These are phyloP conservation scores for Euphydryas editha DNA, from an alignment of 2,888 invertebrate genomes.

Conservation along the genomic window DNA sequence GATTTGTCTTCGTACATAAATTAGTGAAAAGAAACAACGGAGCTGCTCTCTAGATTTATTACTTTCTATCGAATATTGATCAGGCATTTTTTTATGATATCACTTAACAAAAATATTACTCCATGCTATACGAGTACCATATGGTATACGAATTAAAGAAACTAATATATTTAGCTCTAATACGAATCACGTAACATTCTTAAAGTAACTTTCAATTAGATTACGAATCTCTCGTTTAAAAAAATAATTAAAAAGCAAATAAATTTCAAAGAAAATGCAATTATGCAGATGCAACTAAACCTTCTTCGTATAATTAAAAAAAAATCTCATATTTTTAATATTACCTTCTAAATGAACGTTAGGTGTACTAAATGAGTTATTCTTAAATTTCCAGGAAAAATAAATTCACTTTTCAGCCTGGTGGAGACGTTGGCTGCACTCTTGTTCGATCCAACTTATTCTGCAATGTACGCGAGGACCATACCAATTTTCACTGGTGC, in stretches of 20 bases:
- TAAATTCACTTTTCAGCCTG: constrained; percentile 75
- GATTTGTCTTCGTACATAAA: too few relatives aligned
- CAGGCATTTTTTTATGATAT: too few relatives aligned
- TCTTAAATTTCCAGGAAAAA: constrained; percentile 61
- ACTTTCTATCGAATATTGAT: too few relatives aligned
- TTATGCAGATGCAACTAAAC: not conserved
- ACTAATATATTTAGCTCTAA: too few relatives aligned
- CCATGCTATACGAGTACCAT: too few relatives aligned
- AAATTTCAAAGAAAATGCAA: not conserved
- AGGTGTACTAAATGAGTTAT: constrained; percentile 9
- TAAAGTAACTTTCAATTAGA: too few relatives aligned
- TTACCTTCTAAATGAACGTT: constrained; percentile 1
- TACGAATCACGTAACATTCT: too few relatives aligned
- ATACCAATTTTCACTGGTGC: constrained; percentile 62
- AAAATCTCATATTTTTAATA: constrained; percentile 15
- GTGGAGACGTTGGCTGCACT: constrained; percentile 74
- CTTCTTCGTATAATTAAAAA: constrained; percentile 5
- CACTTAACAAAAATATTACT: too few relatives aligned
- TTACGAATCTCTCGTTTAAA: not conserved
- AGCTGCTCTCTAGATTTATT: too few relatives aligned
- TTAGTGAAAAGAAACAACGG: too few relatives aligned
- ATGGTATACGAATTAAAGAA: too few relatives aligned
- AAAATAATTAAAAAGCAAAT: not conserved
- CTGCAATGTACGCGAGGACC: constrained; percentile 63
- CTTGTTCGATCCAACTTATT: constrained; percentile 73